Evolutionary conservation across 2,888 invertebrate species (phyloP).

Genomic region (Macropis europaea): DNA sequence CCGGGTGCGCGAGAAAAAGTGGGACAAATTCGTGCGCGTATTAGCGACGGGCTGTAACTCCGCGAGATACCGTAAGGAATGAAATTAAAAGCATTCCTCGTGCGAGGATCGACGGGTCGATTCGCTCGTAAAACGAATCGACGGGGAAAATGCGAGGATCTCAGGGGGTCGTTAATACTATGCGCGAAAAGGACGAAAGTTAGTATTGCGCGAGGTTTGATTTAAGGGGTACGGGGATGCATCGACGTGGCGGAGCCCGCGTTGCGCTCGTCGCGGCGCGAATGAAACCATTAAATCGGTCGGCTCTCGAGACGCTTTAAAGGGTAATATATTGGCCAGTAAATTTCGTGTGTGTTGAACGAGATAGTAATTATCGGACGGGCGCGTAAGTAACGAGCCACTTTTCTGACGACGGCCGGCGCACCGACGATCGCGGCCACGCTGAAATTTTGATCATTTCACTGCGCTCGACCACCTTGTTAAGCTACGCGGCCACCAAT

Average conservation of each 20-base stretch:
- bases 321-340: constrained; percentile 53
- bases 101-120: background rate
- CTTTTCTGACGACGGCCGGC: constrained; percentile 1
- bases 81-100: constrained; percentile 15
- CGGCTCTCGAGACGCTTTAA: constrained; percentile 24
- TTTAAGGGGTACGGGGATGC: constrained; percentile 8
- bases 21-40: constrained; percentile 20
- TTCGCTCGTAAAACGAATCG: constrained; percentile 22
- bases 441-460: constrained; percentile 40
- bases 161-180: constrained; percentile 12
- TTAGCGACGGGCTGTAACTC: constrained; percentile 14
- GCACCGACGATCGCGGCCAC: background rate
- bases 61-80: constrained; percentile 2
- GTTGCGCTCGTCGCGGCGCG: constrained; percentile 37
- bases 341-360: constrained; percentile 56
- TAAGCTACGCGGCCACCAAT: constrained; percentile 28
- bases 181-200: constrained; percentile 9
- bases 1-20: constrained; percentile 11
- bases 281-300: constrained; percentile 53
- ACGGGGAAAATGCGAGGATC: background rate
- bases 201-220: constrained; percentile 9
- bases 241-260: background rate
- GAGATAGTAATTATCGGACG: constrained; percentile 53
- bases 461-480: constrained; percentile 17
- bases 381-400: constrained; percentile 46